Evolutionary conservation across 2,113 vertebrate genomes (phyloP).

Genomic region (Apteryx mantelli): DNA sequence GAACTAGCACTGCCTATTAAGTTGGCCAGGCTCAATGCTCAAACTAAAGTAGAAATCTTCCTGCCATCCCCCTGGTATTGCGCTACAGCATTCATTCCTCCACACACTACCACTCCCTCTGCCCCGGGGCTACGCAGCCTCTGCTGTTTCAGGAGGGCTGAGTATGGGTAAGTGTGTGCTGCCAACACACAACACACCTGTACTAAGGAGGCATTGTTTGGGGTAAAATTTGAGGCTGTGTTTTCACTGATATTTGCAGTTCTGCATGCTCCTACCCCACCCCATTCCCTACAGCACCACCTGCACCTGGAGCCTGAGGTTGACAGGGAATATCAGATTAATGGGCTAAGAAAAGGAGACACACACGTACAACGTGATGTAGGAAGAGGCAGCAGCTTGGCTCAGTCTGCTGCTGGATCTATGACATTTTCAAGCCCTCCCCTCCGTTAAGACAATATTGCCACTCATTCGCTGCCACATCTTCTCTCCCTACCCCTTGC

Average conservation of each 20-base stretch:
- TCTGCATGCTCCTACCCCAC: not conserved
- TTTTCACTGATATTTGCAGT: not conserved
- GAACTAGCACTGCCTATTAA: not conserved
- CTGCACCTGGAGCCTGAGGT: accelerated
- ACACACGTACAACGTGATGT: accelerated
- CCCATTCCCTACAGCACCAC: not conserved
- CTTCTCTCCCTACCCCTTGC: not conserved
- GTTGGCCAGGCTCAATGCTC: not conserved
- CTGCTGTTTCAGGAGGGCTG: not conserved
- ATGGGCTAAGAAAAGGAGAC: not conserved
- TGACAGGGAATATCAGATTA: not conserved
- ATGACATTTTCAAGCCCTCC: not conserved
- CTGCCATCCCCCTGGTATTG: not conserved
- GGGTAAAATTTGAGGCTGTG: not conserved
- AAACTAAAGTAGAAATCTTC: not conserved
- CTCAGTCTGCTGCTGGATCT: not conserved
- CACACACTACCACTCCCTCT: accelerated
- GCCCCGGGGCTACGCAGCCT: not conserved
- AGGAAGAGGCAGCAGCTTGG: not conserved
- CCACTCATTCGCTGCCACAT: not conserved
- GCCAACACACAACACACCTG: not conserved
- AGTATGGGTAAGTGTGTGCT: accelerated
- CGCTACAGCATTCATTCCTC: accelerated
- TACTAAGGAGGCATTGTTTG: accelerated
- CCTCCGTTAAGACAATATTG: not conserved